Percentiles rank a stretch among this genome's conserved stretches.
Conservation (phyloP, 2,113 vertebrate genomes). For the Hipposideros armiger region DNA sequence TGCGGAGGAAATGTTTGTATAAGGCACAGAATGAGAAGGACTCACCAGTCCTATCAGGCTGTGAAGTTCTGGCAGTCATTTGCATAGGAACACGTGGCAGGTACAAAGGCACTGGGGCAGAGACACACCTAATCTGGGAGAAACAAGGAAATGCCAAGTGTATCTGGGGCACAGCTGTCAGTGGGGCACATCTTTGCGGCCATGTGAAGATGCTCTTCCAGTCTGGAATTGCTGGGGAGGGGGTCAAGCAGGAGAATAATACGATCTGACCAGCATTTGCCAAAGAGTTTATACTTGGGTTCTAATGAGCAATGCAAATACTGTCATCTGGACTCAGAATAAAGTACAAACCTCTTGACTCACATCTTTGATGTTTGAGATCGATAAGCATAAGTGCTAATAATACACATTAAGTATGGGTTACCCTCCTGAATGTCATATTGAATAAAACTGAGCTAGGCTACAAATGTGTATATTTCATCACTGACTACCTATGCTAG, state of each 20-base stretch:
- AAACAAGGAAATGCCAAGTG: rapidly evolving
- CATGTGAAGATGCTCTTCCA: not conserved
- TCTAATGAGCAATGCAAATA: slow-evolving; percentile 36
- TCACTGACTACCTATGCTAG: not conserved
- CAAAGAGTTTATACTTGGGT: not conserved
- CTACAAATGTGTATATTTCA: slow-evolving; percentile 8
- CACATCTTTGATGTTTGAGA: not conserved
- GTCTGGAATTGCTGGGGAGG: rapidly evolving
- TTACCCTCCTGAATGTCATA: slow-evolving; percentile 54
- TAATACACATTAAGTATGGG: slow-evolving; percentile 47
- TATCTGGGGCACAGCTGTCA: not conserved
- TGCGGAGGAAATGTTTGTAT: not conserved
- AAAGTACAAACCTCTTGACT: slow-evolving; percentile 44
- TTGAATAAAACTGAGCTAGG: slow-evolving; percentile 18
- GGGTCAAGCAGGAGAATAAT: not conserved
- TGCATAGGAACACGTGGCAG: rapidly evolving
- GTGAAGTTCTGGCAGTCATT: not conserved
- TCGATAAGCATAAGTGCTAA: slow-evolving; percentile 30
- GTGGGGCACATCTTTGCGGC: rapidly evolving
- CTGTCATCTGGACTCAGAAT: not conserved
- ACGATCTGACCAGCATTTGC: not conserved
- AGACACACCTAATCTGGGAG: not conserved
- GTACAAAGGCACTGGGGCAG: not conserved
- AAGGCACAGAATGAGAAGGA: not conserved
- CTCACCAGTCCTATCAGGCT: rapidly evolving